phyloP scores from a whole-genome alignment of 2,797 vertebrate genomes.

The Paramormyrops hopkinsi region DNA sequence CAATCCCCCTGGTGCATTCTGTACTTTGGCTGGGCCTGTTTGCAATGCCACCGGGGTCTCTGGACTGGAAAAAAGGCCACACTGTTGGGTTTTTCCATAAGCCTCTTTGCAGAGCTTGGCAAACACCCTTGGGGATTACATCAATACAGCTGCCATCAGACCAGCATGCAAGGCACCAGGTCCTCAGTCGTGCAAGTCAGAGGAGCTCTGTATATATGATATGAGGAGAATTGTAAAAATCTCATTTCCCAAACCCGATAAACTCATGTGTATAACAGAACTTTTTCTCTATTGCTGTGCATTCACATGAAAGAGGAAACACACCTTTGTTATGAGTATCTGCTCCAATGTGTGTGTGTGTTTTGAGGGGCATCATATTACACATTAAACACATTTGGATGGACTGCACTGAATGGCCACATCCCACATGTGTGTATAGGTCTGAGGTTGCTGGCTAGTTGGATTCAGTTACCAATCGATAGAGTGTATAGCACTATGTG shows the following conservation, averaged over 20 bases:
- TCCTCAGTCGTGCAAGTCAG: conserved; percentile 17
- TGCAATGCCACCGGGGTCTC: conserved; percentile 48
- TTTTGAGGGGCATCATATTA: background rate
- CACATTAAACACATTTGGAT: background rate
- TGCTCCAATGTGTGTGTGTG: background rate
- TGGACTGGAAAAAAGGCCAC: conserved; percentile 38
- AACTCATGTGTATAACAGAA: background rate
- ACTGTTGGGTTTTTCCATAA: conserved; percentile 49
- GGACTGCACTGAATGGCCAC: background rate
- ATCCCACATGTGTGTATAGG: background rate
- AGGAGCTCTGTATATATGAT: background rate
- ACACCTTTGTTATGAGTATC: background rate
- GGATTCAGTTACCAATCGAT: background rate
- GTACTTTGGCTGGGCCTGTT: conserved; percentile 36
- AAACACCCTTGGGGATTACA: conserved; percentile 61
- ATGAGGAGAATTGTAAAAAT: conserved; percentile 15
- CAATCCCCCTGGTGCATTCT: conserved; percentile 27
- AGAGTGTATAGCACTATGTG: background rate
- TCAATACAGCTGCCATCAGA: conserved; percentile 43
- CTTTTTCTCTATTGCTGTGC: background rate
- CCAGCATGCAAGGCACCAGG: conserved; percentile 41
- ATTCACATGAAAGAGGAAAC: background rate
- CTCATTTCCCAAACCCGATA: conserved; percentile 17
- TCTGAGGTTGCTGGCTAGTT: background rate
- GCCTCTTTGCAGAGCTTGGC: conserved; percentile 42